Base-by-base conservation (phyloP, 2,113 vertebrate genomes). In the Myotis brandtii region DNA sequence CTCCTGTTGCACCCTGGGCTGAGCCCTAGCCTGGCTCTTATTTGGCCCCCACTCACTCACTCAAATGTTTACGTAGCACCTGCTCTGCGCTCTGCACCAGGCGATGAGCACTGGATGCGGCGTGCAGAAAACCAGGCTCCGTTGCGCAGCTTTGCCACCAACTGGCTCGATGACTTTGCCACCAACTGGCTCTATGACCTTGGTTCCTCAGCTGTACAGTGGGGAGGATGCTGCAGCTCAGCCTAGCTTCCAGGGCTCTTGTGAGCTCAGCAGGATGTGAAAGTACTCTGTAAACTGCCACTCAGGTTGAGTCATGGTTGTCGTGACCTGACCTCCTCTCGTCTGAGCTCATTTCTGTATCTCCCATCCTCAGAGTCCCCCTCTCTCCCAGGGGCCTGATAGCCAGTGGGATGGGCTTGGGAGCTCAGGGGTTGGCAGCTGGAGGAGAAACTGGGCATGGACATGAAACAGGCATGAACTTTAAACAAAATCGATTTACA, bases 401-500 rank as follows among this genome's bases (percentile, higher is more conserved):
- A 54, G 59, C 34, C 43, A 50, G 21, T 32, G 50, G 30, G 23
- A 18, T 32, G 59, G 52, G 62, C 48, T 83, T 52, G 34, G 40
- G 84, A n/a, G 70, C 80, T 89, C 69, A 40, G 48, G 52, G 56
- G 9, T 21, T 86, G 66, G 77, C 56, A 70, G 50, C 56, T 66
- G 48, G 18, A 43, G 69, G 46, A 73, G 48, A 76, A 83, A 75
- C 11, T 17, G 10, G 69, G 81, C 25, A 86, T 79, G 23, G 62
- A 16, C 72, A 34, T 27, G 69, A 37, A 54, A 82, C 21, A 59
- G n/a, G 46, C 21, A 25, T 30, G 54, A 56, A 77, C 62, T 95
- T 94, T 62, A 95, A 69, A 76, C 32, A 94, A 73, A 95, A 72
- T 40, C 34, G 21, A 72, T 30, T 40, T 20, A 30, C 37, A 46